These are phyloP conservation scores for Anoura caudifer DNA, from an alignment of 2,113 vertebrate species.

Conservation along the genomic window DNA sequence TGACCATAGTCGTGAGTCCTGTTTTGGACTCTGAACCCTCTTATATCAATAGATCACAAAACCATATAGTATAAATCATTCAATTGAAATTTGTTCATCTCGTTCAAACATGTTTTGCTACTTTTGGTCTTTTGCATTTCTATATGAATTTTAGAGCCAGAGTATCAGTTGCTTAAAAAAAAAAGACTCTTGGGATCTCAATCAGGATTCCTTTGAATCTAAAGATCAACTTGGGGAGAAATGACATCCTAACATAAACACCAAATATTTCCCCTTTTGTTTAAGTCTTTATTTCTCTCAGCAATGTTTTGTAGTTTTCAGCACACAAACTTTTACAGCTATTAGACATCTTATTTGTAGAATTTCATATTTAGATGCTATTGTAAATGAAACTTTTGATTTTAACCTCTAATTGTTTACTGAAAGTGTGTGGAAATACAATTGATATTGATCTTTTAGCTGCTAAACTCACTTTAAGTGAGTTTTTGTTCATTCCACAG, in stretches of 20 bases:
- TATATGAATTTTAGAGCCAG: background rate
- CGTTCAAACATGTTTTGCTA: background rate
- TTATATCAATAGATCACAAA: background rate
- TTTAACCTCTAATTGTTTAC: background rate
- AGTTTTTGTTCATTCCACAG: background rate
- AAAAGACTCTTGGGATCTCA: background rate
- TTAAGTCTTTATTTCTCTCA: background rate
- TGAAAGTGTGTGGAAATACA: background rate
- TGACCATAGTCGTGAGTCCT: background rate
- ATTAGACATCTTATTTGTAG: background rate
- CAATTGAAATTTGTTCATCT: background rate
- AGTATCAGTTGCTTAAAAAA: background rate
- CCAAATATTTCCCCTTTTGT: background rate
- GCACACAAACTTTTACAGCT: background rate
- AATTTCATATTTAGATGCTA: background rate
- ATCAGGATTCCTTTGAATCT: background rate
- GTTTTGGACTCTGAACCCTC: background rate
- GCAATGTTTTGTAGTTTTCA: background rate
- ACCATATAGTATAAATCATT: background rate
- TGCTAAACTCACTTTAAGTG: background rate
- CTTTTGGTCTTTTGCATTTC: background rate
- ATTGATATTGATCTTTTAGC: background rate
- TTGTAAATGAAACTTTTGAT: background rate
- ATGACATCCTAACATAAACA: background rate
- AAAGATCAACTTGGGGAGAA: background rate